Evolutionary conservation across 2,797 vertebrate species (phyloP).

Genomic region (Chiroxiphia lanceolata): DNA sequence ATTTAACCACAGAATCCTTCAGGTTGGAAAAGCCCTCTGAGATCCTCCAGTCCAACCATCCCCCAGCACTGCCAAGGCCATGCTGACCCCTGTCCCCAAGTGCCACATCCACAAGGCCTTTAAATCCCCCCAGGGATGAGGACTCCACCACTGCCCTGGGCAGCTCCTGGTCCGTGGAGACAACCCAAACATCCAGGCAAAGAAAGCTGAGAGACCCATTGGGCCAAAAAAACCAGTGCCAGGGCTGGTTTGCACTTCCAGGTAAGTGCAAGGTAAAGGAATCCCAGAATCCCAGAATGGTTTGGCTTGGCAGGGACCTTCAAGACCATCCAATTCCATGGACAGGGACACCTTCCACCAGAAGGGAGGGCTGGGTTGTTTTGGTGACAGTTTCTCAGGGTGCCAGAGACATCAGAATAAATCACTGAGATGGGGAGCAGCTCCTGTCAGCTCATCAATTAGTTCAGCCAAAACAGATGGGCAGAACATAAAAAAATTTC

Average conservation of each 20-base stretch:
- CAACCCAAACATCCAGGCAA: not conserved
- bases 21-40: not conserved
- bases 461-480: conserved; percentile 5
- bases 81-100: not conserved
- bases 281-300: not conserved
- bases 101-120: not conserved
- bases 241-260: not conserved
- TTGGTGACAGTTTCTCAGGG: not conserved
- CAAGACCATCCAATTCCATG: not conserved
- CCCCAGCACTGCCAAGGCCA: not conserved
- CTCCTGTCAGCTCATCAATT: not conserved
- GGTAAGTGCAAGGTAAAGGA: no score
- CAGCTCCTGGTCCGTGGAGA: not conserved
- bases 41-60: not conserved
- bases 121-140: not conserved
- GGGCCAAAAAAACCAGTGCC: not conserved
- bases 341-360: not conserved
- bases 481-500: not conserved
- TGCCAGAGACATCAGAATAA: not conserved
- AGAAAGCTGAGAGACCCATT: not conserved
- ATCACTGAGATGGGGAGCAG: not conserved
- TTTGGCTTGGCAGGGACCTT: not conserved
- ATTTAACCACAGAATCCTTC: not conserved
- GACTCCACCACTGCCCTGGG: not conserved
- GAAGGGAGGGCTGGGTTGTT: not conserved